Conservation (phyloP, 2,113 vertebrate genomes). For the Misgurnus mizolepis region DNA sequence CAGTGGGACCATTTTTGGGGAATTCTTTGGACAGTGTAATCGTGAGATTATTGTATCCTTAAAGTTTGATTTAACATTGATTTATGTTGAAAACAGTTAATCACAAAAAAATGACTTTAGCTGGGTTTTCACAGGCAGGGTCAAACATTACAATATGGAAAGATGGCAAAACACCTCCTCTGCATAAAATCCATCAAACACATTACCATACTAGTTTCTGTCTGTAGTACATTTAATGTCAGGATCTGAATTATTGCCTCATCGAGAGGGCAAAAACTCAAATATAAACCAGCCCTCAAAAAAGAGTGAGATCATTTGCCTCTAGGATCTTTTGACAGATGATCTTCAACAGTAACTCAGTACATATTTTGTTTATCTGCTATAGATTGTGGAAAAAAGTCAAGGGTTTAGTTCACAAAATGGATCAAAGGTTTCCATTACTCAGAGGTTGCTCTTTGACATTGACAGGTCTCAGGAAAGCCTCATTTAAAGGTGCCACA, state of each 20-base stretch:
- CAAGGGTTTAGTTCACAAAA: neutral
- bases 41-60: no score
- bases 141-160: neutral
- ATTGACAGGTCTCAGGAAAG: no score
- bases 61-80: no score
- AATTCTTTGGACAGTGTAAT: no score
- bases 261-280: neutral
- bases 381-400: neutral
- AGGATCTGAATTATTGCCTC: neutral
- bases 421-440: neutral
- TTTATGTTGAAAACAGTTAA: no score
- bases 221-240: neutral
- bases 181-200: neutral
- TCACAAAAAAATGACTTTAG: no score
- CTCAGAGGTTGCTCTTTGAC: no score
- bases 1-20: no score
- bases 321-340: conserved; percentile 4
- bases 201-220: no score
- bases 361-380: neutral
- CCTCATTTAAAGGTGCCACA: no score
- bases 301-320: conserved; percentile 13
- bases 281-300: conserved; percentile 1
- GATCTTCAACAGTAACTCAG: neutral
- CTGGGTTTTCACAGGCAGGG: no score
- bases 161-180: neutral